Base-by-base conservation (phyloP, 2,113 vertebrate species). In the Procavia capensis region DNA sequence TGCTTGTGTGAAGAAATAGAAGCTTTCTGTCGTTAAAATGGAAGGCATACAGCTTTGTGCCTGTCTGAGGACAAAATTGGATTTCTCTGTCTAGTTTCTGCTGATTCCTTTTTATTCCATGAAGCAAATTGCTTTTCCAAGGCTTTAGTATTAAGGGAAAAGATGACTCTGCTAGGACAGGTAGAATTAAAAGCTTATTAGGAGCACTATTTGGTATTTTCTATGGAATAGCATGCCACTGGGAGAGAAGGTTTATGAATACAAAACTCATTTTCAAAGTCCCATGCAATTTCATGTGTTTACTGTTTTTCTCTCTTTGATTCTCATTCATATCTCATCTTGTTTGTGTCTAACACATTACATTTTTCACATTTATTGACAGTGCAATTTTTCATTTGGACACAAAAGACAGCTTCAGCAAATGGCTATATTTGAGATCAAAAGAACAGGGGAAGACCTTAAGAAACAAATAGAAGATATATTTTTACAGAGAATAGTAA, bases 61-160 rank as follows among this genome's bases (percentile, higher is more conserved):
- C 88, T 97, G 94, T 97, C 97, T 98, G 95, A 97, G 97, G 95
- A 98, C 98, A 94, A 98, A 98, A 98, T 95, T 98, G 97, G 96
- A 98, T 98, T 98, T 98, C 87, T 97, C 96, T 97, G 90, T 97
- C 98, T 98, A 93, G 88, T 41, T 88, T 95, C 72, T 96, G 80
- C 86, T 97, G 94, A 97, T 97, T 98, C 97, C 34, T 93, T 98
- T 98, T 98, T 97, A 98, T 98, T 98, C 88, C 94, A 96, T 94
- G 98, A 97, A 98, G 96, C 85, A 98, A 98, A 98, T 98, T 98
- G 96, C 92, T 98, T 98, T 98, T 93, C 64, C 0, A 27, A 97
- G 90, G 80, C 41, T 78, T 98, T 0, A 1, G 68, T 95, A 96
- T 96, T 95, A 98, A 95, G 6, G 8, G 90, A 86, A 98, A 98